Evolutionary conservation across 2,888 invertebrate species (phyloP), one percentile per base, ranked within the genome.

Genomic region (Zeuzera pyrina): DNA sequence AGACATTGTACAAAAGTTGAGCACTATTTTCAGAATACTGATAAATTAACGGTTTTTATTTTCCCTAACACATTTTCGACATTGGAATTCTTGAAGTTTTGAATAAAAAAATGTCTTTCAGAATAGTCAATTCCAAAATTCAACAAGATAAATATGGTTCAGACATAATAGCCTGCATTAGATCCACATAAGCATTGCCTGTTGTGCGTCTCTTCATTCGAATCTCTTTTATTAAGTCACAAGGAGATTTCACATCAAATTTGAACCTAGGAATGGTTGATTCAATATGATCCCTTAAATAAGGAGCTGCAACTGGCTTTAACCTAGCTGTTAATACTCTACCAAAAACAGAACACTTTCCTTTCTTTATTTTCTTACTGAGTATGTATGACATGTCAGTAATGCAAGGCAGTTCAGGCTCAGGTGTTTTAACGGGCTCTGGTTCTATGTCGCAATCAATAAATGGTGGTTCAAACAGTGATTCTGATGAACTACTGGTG

Each of bases 381-480:
- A 78, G 43, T 22, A 77, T 67, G 40, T 67, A 66, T 2, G 69
- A 64, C 63, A 77, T 62, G 29, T 77, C 74, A n/a, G 52, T 60
- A 12, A 35, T 57, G 33, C 63, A 61, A 0, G 71, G 65, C 12
- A 73, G 36, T 3, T 50, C 15, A 2, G 56, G 50, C 26, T 63
- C 58, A 0, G 52, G 48, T 2, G 44, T 30, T 7, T 27, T 31
- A 29, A 43, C 31, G 0, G 34, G 31, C 15, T 43, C 39, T n/a
- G 35, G 15, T 19, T 48, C 43, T 11, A 37, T 41, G 15, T 53
- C 47, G 41, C 39, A 45, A 22, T 57, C 55, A 15, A 42, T 42
- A 15, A 62, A 57, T 15, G 53, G 52, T 3, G 53, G 45, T 24
- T 57, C 47, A 35, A 65, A 52, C 8, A 77, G 34, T 2, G 69